Conservation (phyloP, 2,113 vertebrate genomes). For the mouse (Mus musculus) region DNA sequence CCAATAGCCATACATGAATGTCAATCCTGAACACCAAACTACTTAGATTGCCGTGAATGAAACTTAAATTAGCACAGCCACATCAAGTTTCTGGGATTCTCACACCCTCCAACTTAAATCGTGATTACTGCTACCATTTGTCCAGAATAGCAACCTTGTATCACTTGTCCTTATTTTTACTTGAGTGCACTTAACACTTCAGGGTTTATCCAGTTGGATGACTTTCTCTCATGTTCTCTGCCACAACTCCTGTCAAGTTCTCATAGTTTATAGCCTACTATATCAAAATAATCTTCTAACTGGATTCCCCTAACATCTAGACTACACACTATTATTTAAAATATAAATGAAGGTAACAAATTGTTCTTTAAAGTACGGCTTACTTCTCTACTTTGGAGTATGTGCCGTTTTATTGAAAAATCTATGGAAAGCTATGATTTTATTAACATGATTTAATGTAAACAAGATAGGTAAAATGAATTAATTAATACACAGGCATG, state of each 20-base stretch:
- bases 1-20: neutral
- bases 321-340: neutral
- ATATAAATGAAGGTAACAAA: neutral
- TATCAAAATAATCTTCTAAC: neutral
- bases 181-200: neutral
- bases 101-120: neutral
- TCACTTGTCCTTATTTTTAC: neutral
- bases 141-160: neutral
- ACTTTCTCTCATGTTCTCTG: neutral
- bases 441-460: slow-evolving; percentile 14
- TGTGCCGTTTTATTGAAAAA: neutral
- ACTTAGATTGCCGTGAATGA: neutral
- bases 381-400: neutral
- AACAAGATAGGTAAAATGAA: neutral
- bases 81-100: neutral
- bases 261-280: neutral
- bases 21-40: neutral
- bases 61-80: neutral
- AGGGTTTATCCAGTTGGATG: neutral
- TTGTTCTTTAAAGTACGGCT: neutral
- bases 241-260: neutral
- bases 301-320: neutral
- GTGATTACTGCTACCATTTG: neutral
- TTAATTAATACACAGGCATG: neutral
- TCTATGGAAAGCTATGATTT: neutral